A percentile compares a stretch with the other conserved stretches of the same genome.
phyloP scores from a whole-genome alignment of 2,113 vertebrate genomes.

The Danionella cerebrum region DNA sequence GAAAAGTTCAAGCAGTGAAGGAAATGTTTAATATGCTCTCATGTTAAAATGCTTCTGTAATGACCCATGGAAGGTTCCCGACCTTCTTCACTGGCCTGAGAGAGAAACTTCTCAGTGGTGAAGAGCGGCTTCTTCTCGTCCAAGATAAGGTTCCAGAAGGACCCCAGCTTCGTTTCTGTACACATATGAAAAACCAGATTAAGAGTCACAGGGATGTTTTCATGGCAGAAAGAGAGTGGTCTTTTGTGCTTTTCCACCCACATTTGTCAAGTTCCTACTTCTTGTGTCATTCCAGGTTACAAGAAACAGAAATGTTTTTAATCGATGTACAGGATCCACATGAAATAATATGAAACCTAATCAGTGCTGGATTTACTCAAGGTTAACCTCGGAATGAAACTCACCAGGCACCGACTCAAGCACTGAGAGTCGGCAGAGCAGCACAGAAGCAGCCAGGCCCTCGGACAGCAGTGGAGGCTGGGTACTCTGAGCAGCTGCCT shows the following conservation, averaged over 20 bases:
- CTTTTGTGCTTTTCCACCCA: too few species aligned
- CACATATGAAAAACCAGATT: conserved; percentile 28
- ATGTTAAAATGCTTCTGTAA: too few species aligned
- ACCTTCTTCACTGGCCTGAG: conserved; percentile 85
- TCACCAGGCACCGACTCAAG: conserved; percentile 81
- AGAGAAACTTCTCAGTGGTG: conserved; percentile 92
- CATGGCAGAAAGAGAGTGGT: too few species aligned
- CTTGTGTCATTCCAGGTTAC: too few species aligned
- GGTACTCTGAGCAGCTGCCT: conserved; percentile 81
- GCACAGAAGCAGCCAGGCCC: conserved; percentile 79
- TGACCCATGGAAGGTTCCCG: conserved; percentile 34
- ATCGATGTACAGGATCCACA: too few species aligned
- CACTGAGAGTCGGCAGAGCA: conserved; percentile 79
- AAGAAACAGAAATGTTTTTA: too few species aligned
- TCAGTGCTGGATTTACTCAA: too few species aligned
- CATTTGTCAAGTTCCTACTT: too few species aligned
- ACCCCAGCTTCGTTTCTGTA: conserved; percentile 78
- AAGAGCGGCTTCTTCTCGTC: conserved; percentile 94
- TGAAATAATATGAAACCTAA: too few species aligned
- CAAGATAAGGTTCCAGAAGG: conserved; percentile 85
- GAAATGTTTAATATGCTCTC: too few species aligned
- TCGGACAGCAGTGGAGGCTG: conserved; percentile 81
- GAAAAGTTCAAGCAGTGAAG: too few species aligned
- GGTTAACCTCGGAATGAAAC: background rate
- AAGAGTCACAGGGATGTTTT: background rate